Percentiles rank a stretch among this genome's conserved stretches.
Conservation (phyloP, 2,888 invertebrate genomes). For the Teinopalpus imperialis region DNA sequence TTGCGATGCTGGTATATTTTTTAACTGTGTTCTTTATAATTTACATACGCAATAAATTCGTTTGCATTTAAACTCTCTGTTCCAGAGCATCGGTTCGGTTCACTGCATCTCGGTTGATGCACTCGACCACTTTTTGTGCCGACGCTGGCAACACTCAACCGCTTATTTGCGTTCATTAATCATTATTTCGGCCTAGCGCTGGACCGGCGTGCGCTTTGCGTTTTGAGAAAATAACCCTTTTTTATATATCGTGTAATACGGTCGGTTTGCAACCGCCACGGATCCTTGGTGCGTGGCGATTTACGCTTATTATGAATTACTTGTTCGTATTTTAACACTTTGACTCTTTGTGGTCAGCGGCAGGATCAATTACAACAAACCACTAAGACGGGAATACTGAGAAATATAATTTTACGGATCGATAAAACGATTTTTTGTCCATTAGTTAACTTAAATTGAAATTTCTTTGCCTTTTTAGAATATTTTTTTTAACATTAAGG, state of each 20-base stretch:
- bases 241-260: slow-evolving; percentile 56
- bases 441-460: too few species aligned
- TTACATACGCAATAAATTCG: slow-evolving; percentile 11
- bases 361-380: slow-evolving; percentile 1
- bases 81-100: slow-evolving; percentile 43
- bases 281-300: slow-evolving; percentile 47
- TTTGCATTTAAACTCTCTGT: slow-evolving; percentile 17
- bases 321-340: slow-evolving; percentile 10
- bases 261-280: slow-evolving; percentile 45
- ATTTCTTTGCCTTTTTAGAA: too few species aligned
- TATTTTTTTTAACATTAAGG: too few species aligned
- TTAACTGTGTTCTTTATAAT: slow-evolving; percentile 8
- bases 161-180: slow-evolving; percentile 82
- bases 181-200: slow-evolving; percentile 75
- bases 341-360: not conserved
- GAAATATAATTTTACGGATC: too few species aligned
- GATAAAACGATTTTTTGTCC: too few species aligned
- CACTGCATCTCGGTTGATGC: slow-evolving; percentile 57
- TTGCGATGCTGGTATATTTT: too few species aligned
- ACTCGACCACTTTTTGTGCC: slow-evolving; percentile 60
- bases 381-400: too few species aligned
- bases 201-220: slow-evolving; percentile 60
- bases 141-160: slow-evolving; percentile 61
- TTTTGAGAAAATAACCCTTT: slow-evolving; percentile 80
- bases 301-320: slow-evolving; percentile 24